Percentiles rank a stretch among this genome's conserved stretches.
Conservation (phyloP, 2,113 vertebrate species). For the Oreotrochilus melanogaster region DNA sequence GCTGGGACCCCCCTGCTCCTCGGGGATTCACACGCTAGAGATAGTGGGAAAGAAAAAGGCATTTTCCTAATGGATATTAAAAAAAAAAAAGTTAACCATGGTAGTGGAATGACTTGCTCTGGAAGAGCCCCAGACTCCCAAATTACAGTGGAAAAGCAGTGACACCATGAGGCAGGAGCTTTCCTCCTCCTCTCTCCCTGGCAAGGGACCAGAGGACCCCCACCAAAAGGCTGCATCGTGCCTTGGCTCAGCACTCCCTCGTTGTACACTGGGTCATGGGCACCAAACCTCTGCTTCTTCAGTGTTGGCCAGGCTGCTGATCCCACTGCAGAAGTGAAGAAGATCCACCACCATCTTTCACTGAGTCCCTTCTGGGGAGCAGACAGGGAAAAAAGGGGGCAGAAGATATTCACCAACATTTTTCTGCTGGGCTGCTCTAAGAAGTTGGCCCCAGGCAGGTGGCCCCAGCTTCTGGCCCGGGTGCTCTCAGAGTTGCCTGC, state of each 20-base stretch:
- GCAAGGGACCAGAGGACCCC: background rate
- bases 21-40: background rate
- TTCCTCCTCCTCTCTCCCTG: background rate
- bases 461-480: background rate
- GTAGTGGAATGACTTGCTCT: background rate
- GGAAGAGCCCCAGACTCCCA: background rate
- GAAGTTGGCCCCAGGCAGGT: background rate
- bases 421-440: background rate
- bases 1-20: background rate
- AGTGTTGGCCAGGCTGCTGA: background rate
- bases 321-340: background rate
- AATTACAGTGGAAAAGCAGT: background rate
- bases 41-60: background rate
- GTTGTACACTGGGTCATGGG: accelerated
- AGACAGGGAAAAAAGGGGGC: background rate
- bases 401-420: background rate
- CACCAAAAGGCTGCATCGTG: background rate
- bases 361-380: background rate
- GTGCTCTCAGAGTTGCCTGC: background rate
- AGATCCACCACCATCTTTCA: background rate
- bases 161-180: background rate
- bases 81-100: background rate
- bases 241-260: background rate
- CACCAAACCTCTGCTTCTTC: background rate
- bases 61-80: background rate